Evolutionary conservation across 2,797 vertebrate genomes (phyloP), one percentile per base, ranked within the genome.

Genomic region (Philypnodon macrostomus): DNA sequence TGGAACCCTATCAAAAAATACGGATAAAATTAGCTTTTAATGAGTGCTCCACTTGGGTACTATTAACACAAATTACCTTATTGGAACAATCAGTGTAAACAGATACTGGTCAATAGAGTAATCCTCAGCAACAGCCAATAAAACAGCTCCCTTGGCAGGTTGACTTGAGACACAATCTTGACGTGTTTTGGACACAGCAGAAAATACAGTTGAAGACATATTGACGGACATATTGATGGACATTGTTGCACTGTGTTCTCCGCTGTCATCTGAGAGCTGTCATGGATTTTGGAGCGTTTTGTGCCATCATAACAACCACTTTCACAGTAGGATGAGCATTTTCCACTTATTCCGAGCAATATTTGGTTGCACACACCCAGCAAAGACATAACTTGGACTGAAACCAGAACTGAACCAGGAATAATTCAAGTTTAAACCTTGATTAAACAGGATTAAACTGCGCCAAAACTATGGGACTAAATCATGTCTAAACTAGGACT

Each of bases 321-420:
- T 62, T 71, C 31, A 57, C 63, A 47, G 63, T 32, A 26, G 7
- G 34, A 31, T 21, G 8, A 48, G 32, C 40, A 35, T 35, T 69
- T 78, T 15, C 21, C 29, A n/a, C 48, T 47, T 47, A 36, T n/a
- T n/a, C n/a, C n/a, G n/a, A n/a, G n/a, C n/a, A n/a, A n/a, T n/a
- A n/a, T n/a, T n/a, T n/a, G n/a, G n/a, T n/a, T n/a, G n/a, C n/a
- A n/a, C n/a, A n/a, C n/a, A n/a, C n/a, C n/a, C n/a, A n/a, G n/a
- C n/a, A n/a, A n/a, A n/a, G n/a, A n/a, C n/a, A n/a, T n/a, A n/a
- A n/a, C n/a, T n/a, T n/a, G n/a, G n/a, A n/a, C n/a, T n/a, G n/a
- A n/a, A n/a, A n/a, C n/a, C n/a, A n/a, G n/a, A n/a, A n/a, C n/a
- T n/a, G n/a, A n/a, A n/a, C n/a, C n/a, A n/a, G n/a, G n/a, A n/a